phyloP scores from a whole-genome alignment of 2,888 invertebrate genomes.

The Nephrotoma flavescens region DNA sequence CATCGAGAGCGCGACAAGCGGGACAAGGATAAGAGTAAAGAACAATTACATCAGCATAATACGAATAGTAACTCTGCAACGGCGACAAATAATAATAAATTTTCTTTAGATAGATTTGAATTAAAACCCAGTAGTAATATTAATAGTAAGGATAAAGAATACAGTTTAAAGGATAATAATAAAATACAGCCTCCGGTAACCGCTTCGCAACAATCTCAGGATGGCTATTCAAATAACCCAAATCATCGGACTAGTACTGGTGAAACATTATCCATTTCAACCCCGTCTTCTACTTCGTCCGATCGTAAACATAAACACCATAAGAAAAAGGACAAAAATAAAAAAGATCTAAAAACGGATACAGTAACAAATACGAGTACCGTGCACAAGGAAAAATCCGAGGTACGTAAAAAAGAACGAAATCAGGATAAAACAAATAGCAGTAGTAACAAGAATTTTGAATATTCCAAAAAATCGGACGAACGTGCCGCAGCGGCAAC shows the following conservation, averaged over 20 bases:
- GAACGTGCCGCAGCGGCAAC: neutral
- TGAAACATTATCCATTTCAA: slow-evolving; percentile 3
- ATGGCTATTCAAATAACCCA: neutral
- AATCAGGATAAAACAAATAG: slow-evolving; percentile 16
- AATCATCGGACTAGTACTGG: slow-evolving; percentile 8
- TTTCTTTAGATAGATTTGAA: slow-evolving; percentile 15
- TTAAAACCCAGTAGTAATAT: slow-evolving; percentile 19
- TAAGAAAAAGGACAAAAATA: slow-evolving; percentile 51
- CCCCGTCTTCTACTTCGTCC: slow-evolving; percentile 20
- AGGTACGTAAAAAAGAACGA: slow-evolving; percentile 9
- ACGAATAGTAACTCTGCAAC: slow-evolving; percentile 8
- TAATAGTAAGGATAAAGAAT: slow-evolving; percentile 5
- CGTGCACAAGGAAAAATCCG: slow-evolving; percentile 26
- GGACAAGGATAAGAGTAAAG: slow-evolving; percentile 35
- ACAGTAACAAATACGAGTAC: slow-evolving; percentile 32
- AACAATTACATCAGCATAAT: slow-evolving; percentile 17
- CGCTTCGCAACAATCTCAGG: neutral
- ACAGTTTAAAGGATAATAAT: neutral
- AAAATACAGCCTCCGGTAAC: neutral
- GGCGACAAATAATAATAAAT: slow-evolving; percentile 5
- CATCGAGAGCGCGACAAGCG: slow-evolving; percentile 40
- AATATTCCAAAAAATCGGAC: neutral
- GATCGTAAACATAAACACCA: slow-evolving; percentile 41
- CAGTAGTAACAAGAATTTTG: neutral
- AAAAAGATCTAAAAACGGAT: slow-evolving; percentile 47